A percentile compares a stretch with the other conserved stretches of the same genome.
Evolutionary conservation across 1,140 invertebrate species (phyloP).

Genomic region (Colletes gigas): DNA sequence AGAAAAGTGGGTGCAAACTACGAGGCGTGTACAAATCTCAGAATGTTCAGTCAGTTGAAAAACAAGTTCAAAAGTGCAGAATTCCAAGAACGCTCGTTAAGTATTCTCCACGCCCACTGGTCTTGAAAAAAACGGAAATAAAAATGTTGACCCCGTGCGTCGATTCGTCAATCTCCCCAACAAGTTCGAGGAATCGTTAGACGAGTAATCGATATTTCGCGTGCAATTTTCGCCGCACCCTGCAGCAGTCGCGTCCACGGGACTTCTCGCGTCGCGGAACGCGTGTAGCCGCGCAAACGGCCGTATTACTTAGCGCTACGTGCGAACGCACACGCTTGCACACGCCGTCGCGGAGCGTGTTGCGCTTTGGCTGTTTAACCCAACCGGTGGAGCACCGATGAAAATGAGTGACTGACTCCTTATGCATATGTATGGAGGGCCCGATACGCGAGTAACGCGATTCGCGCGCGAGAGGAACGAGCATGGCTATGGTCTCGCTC

Average conservation of each 20-base stretch:
- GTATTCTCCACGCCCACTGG: too few species aligned
- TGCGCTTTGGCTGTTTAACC: constrained; percentile 32
- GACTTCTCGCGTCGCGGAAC: constrained; percentile 4
- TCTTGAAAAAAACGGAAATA: not conserved
- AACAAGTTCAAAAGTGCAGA: too few species aligned
- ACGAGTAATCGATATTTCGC: too few species aligned
- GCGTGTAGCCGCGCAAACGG: constrained; percentile 6
- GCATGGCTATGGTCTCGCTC: not conserved
- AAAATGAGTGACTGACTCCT: constrained; percentile 30
- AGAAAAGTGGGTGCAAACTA: too few species aligned
- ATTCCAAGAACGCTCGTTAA: too few species aligned
- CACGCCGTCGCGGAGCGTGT: not conserved
- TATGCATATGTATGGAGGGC: not conserved
- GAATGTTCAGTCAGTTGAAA: too few species aligned
- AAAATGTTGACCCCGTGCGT: not conserved
- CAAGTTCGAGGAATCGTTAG: not conserved
- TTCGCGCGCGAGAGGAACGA: not conserved
- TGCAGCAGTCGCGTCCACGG: not conserved
- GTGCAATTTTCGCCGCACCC: constrained; percentile 4
- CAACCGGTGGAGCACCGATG: constrained; percentile 4
- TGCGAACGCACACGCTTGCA: not conserved
- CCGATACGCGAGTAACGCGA: constrained; percentile 19
- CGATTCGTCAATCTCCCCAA: not conserved
- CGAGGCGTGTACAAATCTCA: too few species aligned
- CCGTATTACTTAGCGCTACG: constrained; percentile 3